These are phyloP conservation scores for Lepus americanus DNA, from an alignment of 2,113 vertebrate genomes.

Conservation along the genomic window DNA sequence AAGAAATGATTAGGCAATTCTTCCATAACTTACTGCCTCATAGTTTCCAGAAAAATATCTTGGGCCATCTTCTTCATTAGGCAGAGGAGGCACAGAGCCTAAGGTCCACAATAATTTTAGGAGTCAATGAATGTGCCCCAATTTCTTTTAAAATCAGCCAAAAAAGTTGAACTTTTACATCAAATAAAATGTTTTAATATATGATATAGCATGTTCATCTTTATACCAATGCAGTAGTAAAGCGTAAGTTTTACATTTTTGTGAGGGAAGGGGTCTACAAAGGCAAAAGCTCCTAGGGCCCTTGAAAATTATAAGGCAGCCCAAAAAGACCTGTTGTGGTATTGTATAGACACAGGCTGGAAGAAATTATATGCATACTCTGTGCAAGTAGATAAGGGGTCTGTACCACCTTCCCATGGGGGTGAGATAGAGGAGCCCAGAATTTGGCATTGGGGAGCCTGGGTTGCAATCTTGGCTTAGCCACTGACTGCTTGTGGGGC, in stretches of 20 bases:
- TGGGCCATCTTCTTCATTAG: background rate
- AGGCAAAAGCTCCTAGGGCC: background rate
- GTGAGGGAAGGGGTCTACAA: background rate
- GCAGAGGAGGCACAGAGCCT: background rate
- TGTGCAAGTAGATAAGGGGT: background rate
- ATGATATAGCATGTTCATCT: background rate
- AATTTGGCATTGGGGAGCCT: background rate
- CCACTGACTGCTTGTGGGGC: background rate
- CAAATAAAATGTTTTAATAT: slow-evolving; percentile 10
- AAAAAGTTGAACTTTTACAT: background rate
- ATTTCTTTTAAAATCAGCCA: slow-evolving; percentile 11
- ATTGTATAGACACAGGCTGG: background rate
- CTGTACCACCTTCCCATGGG: background rate
- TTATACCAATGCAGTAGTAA: background rate
- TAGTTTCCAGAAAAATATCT: background rate
- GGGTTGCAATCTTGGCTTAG: background rate
- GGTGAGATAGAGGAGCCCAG: background rate
- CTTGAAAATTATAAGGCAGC: background rate
- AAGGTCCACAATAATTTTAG: background rate
- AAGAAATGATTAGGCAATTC: background rate
- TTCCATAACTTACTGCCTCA: background rate
- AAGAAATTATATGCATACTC: background rate
- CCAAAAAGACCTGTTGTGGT: background rate
- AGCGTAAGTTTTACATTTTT: slow-evolving; percentile 30
- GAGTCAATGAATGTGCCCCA: background rate